Evolutionary conservation across 2,113 vertebrate species (phyloP).

Genomic region (Sphyrna mokarran): DNA sequence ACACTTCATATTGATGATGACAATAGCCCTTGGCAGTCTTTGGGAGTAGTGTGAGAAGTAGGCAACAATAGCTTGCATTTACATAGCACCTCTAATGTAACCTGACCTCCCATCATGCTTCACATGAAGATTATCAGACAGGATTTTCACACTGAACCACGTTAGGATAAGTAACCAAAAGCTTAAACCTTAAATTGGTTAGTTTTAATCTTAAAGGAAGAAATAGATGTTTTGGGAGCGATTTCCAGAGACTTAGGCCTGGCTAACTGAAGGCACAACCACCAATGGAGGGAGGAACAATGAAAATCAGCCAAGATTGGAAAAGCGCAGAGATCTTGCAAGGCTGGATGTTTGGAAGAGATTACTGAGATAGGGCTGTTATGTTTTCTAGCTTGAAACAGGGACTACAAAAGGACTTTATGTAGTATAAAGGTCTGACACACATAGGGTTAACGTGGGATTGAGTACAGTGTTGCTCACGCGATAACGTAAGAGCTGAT

Average conservation of each 20-base stretch:
- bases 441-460: too few relatives aligned
- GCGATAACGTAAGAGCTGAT: too few relatives aligned
- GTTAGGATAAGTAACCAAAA: neutral
- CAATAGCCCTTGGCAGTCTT: neutral
- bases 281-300: neutral
- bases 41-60: neutral
- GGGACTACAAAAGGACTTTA: too few relatives aligned
- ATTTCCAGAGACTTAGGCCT: neutral
- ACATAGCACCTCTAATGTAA: neutral
- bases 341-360: neutral
- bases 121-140: neutral
- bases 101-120: neutral
- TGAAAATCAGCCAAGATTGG: neutral
- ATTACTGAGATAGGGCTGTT: neutral
- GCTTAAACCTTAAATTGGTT: too few relatives aligned
- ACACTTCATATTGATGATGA: neutral
- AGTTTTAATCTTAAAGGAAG: neutral
- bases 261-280: neutral
- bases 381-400: too few relatives aligned
- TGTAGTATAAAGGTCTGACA: too few relatives aligned
- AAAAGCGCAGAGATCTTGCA: neutral
- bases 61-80: neutral
- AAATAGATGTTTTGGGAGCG: neutral
- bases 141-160: neutral
- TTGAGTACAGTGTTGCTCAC: too few relatives aligned